Conservation (phyloP, 2,113 vertebrate species). For the Hemibagrus wyckioides region DNA sequence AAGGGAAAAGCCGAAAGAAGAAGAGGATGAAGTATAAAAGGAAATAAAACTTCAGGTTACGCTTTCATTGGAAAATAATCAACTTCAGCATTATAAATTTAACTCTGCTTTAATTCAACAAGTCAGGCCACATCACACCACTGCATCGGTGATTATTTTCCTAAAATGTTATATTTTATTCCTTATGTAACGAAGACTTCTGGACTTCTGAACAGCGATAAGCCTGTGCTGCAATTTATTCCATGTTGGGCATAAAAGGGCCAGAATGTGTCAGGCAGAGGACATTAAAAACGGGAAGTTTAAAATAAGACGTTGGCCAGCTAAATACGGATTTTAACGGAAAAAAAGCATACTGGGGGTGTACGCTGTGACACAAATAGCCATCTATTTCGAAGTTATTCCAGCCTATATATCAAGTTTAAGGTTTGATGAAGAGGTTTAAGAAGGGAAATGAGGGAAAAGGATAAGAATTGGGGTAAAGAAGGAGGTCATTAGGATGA, state of each 20-base stretch:
- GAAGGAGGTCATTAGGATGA: conserved; percentile 42
- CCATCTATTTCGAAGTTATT: conserved; percentile 28
- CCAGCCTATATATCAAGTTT: conserved; percentile 31
- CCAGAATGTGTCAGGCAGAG: conserved; percentile 17
- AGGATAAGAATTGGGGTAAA: conserved; percentile 34
- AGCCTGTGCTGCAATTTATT: conserved; percentile 28
- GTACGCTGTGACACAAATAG: conserved; percentile 16
- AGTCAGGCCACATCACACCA: neutral
- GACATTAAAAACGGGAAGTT: conserved; percentile 42
- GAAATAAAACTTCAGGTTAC: neutral
- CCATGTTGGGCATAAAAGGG: conserved; percentile 21
- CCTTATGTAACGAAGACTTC: conserved; percentile 41
- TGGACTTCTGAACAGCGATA: conserved; percentile 14
- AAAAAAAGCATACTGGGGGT: neutral
- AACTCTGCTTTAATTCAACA: neutral
- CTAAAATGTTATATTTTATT: neutral
- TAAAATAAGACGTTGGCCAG: neutral
- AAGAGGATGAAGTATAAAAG: too few species aligned
- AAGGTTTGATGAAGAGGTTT: conserved; percentile 33
- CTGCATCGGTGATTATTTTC: neutral
- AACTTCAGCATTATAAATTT: neutral
- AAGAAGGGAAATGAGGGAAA: conserved; percentile 25
- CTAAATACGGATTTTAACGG: neutral
- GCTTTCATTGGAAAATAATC: conserved; percentile 3
- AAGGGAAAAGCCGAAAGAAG: too few species aligned